phyloP scores from a whole-genome alignment of 1,140 invertebrate species.

The Pemphigus obesinymphae region DNA sequence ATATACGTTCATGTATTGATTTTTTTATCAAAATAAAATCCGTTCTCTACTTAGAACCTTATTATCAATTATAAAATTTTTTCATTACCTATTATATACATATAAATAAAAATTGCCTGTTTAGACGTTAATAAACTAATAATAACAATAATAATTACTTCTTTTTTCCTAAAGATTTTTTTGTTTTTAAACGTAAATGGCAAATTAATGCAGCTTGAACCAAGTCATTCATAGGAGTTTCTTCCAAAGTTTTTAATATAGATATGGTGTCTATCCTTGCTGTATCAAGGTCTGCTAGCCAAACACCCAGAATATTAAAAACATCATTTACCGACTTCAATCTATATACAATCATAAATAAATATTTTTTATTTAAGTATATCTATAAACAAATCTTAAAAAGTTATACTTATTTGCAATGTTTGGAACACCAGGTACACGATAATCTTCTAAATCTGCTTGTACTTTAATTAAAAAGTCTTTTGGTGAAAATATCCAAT shows the following conservation, averaged over 20 bases:
- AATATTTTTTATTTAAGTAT: background rate
- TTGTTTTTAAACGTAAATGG: slow-evolving; percentile 57
- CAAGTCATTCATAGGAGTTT: slow-evolving; percentile 50
- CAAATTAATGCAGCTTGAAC: slow-evolving; percentile 60
- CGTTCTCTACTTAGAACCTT: too few relatives aligned
- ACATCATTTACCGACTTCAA: slow-evolving; percentile 50
- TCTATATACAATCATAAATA: slow-evolving; percentile 41
- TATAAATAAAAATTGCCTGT: background rate
- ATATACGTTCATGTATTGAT: too few relatives aligned
- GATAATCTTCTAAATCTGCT: slow-evolving; percentile 21
- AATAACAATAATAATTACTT: background rate
- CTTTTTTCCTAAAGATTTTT: slow-evolving; percentile 42
- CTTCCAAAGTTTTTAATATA: slow-evolving; percentile 50
- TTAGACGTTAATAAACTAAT: too few relatives aligned
- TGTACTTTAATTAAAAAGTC: slow-evolving; percentile 43
- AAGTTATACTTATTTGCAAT: slow-evolving; percentile 6
- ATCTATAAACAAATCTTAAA: background rate
- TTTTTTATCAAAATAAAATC: too few relatives aligned
- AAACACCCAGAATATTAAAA: slow-evolving; percentile 52
- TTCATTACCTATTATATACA: too few relatives aligned
- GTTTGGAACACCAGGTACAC: slow-evolving; percentile 27
- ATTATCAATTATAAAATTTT: too few relatives aligned
- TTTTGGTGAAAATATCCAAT: slow-evolving; percentile 30
- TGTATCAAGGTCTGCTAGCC: slow-evolving; percentile 52
- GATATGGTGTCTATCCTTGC: slow-evolving; percentile 50